Conservation (phyloP, 2,888 invertebrate species). For the Eurytoma adleriae region DNA sequence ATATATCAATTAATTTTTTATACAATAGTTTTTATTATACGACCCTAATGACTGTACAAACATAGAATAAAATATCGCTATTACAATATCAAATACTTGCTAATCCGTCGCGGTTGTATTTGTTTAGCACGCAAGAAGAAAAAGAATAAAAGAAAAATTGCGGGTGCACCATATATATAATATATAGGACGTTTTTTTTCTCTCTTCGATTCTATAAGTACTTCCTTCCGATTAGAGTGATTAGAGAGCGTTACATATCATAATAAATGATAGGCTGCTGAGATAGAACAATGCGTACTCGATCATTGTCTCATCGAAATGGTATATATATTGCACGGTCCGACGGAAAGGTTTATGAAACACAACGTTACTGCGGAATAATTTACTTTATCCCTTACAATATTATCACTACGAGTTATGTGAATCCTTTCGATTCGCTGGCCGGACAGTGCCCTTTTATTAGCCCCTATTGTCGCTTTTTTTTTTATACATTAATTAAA, state of each 20-base stretch:
- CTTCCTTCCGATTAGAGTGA: conserved; percentile 28
- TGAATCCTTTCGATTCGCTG: background rate
- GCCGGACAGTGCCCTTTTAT: conserved; percentile 22
- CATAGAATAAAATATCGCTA: conserved; percentile 55
- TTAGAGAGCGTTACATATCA: conserved; percentile 21
- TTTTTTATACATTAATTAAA: conserved; percentile 33
- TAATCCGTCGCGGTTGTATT: conserved; percentile 26
- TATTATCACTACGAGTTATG: conserved; percentile 13
- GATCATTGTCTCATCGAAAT: conserved; percentile 29
- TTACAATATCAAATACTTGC: conserved; percentile 51
- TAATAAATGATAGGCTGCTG: conserved; percentile 30
- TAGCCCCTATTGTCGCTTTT: conserved; percentile 44
- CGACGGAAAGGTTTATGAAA: conserved; percentile 30
- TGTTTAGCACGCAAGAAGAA: conserved; percentile 6
- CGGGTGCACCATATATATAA: background rate
- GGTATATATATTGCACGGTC: conserved; percentile 30
- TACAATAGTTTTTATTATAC: conserved; percentile 50
- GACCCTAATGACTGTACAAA: conserved; percentile 58
- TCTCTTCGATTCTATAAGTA: conserved; percentile 15
- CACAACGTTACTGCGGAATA: conserved; percentile 36
- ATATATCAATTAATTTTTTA: conserved; percentile 39
- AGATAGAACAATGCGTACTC: conserved; percentile 17
- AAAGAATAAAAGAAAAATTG: conserved; percentile 23
- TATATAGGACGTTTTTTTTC: conserved; percentile 29
- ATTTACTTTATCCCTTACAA: conserved; percentile 32